These are phyloP conservation scores for Ramphastos sulfuratus DNA, from an alignment of 2,113 vertebrate species.

Conservation along the genomic window DNA sequence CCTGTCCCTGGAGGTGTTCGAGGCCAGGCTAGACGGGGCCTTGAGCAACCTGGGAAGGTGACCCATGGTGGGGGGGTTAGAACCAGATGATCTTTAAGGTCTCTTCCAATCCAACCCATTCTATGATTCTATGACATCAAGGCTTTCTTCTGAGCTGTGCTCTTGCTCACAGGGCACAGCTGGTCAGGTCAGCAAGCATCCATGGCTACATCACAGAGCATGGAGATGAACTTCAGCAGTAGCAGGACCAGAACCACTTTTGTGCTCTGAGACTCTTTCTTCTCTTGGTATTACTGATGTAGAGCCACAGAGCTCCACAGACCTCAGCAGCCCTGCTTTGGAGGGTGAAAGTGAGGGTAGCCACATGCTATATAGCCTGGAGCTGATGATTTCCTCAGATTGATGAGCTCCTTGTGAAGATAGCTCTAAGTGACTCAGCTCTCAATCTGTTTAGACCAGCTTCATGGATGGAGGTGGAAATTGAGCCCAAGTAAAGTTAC, in stretches of 20 bases:
- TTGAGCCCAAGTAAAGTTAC: slow-evolving; percentile 5
- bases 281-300: background rate
- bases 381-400: background rate
- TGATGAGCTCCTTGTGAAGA: slow-evolving; percentile 20
- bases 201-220: background rate
- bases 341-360: background rate
- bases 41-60: no score
- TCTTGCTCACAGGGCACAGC: accelerated
- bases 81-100: no score
- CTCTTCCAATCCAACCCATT: no score
- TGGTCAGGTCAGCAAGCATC: background rate
- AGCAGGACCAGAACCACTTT: background rate
- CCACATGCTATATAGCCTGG: background rate
- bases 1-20: no score
- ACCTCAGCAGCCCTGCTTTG: background rate
- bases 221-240: background rate
- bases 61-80: no score
- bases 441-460: slow-evolving; percentile 21
- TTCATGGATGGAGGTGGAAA: background rate
- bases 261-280: background rate
- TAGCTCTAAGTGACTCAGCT: slow-evolving; percentile 48
- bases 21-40: no score
- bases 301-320: background rate
- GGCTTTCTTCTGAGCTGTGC: background rate
- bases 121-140: no score